These are phyloP conservation scores for Drosophila leonis DNA, from an alignment of 2,888 invertebrate species.

Conservation along the genomic window DNA sequence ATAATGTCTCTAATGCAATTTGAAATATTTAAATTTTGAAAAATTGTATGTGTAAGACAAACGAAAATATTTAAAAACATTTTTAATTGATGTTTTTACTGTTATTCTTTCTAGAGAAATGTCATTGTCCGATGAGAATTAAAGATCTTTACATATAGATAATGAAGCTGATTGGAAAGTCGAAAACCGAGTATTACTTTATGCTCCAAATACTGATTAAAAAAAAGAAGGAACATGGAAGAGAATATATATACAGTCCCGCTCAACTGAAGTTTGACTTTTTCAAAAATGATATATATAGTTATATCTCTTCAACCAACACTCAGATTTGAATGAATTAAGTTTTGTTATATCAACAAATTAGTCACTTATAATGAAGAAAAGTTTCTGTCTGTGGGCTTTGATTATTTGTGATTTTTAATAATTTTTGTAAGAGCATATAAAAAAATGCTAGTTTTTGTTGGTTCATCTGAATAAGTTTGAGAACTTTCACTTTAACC, in stretches of 20 bases:
- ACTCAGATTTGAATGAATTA: too few species aligned
- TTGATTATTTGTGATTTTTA: too few species aligned
- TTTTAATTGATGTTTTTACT: not conserved
- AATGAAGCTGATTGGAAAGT: not conserved
- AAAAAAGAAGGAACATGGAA: not conserved
- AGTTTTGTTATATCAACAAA: too few species aligned
- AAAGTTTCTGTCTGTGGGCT: too few species aligned
- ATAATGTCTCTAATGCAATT: not conserved
- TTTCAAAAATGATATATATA: too few species aligned
- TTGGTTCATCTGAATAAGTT: too few species aligned
- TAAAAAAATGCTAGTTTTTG: too few species aligned
- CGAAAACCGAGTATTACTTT: slow-evolving; percentile 4
- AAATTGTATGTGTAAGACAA: not conserved
- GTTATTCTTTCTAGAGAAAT: not conserved
- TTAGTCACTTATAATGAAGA: too few species aligned
- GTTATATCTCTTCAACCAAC: too few species aligned
- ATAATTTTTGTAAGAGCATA: too few species aligned
- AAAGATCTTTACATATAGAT: not conserved
- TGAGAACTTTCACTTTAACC: too few species aligned
- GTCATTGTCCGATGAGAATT: not conserved
- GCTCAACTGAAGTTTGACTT: too few species aligned
- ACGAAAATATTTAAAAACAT: not conserved
- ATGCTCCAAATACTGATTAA: slow-evolving; percentile 9
- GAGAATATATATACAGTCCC: not conserved
- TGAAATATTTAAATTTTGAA: not conserved